Evolutionary conservation across 2,797 vertebrate species (phyloP), one percentile per base, ranked within the genome.

Genomic region (Helostoma temminkii): DNA sequence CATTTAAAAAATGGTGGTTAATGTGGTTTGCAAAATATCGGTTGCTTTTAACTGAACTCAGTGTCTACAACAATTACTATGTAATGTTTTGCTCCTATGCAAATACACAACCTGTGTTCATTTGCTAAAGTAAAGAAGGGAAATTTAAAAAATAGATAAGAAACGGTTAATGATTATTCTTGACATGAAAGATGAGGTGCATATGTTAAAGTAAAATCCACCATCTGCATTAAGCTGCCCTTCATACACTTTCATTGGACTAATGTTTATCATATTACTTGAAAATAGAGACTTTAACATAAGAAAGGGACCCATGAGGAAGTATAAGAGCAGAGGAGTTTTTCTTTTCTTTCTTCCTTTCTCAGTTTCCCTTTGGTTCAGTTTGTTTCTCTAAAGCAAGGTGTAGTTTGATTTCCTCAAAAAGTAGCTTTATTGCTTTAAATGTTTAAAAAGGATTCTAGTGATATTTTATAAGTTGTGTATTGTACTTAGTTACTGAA

Each of bases 251-350:
- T 18, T n/a, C 19, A 15, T 21, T 24, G 22, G 24, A 4, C 18
- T 3, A 19, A 26, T 24, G 9, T 54, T 53, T 32, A 30, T 5
- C 16, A 7, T 3, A 0, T 21, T 16, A 25, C 66, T 63, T 48
- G 3, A 41, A 12, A 65, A 52, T 21, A 26, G 5, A 41, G 45
- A 69, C 39, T 73, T 78, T 65, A 39, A 69, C 72, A 82, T 78
- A 5, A 68, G 66, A 16, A 57, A 42, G 45, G 37, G 71, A 64
- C 48, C 28, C 49, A 39, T 19, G n/a, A 48, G 6, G 42, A 59
- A 56, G 68, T 71, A 66, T 74, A 75, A 75, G 15, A 53, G 41
- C 7, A 45, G 8, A 36, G 4, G 48, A n/a, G 5, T n/a, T 8
- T 18, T 6, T 41, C n/a, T n/a, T n/a, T n/a, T n/a, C n/a, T n/a